These are phyloP conservation scores for Mechanitis mazaeus DNA, from an alignment of 2,888 invertebrate species.

Conservation along the genomic window DNA sequence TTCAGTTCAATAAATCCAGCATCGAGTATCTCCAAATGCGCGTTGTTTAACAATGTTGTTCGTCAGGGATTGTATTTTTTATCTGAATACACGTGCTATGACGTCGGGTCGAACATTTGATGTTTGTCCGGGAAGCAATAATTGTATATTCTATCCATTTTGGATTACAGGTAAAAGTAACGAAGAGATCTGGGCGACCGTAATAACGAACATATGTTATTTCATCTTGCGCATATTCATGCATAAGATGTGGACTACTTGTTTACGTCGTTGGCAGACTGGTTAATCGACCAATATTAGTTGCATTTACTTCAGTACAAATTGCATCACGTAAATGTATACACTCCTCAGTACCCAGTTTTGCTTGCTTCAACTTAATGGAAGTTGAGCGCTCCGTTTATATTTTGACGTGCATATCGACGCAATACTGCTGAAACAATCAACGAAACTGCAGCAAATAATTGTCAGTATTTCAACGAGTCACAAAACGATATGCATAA, in stretches of 20 bases:
- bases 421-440: neutral
- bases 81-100: constrained; percentile 5
- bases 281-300: constrained; percentile 4
- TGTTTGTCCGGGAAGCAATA: neutral
- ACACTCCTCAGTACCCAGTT: neutral
- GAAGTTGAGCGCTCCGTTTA: neutral
- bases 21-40: constrained; percentile 16
- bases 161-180: neutral
- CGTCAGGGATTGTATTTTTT: constrained; percentile 13
- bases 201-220: constrained; percentile 2
- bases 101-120: neutral
- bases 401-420: neutral
- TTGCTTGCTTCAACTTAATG: neutral
- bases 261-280: neutral
- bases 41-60: constrained; percentile 15
- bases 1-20: constrained; percentile 16
- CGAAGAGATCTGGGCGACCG: constrained; percentile 5
- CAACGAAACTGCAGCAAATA: neutral
- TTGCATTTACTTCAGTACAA: neutral
- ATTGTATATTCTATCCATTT: neutral
- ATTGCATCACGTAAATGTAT: constrained; percentile 5
- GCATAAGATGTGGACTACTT: neutral
- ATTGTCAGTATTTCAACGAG: constrained; percentile 19
- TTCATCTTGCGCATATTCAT: constrained; percentile 10
- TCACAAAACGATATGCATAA: too few relatives aligned